A percentile compares a stretch with the other conserved stretches of the same genome.
phyloP scores from a whole-genome alignment of 2,888 invertebrate species.

The Bhutanitis thaidina region DNA sequence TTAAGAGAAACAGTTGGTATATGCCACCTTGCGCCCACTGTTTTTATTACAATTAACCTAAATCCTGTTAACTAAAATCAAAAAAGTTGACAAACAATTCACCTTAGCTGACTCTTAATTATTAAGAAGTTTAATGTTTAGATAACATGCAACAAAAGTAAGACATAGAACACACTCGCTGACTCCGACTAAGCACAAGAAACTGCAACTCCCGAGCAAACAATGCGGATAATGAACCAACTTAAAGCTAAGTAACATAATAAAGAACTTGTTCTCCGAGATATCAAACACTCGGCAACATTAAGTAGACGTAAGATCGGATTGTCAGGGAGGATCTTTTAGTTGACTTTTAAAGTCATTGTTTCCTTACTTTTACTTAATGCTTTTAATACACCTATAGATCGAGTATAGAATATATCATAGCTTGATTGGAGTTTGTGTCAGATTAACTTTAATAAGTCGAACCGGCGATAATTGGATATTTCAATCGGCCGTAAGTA shows the following conservation, averaged over 20 bases:
- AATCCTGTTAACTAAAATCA: too few species aligned
- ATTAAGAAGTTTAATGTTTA: background rate
- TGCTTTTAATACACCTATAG: too few species aligned
- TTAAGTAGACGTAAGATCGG: background rate
- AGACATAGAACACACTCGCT: background rate
- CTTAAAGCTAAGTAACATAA: slow-evolving; percentile 17
- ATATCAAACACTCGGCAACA: slow-evolving; percentile 8
- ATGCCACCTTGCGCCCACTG: too few species aligned
- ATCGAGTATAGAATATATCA: too few species aligned
- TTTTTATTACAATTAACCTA: too few species aligned
- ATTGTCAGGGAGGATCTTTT: background rate
- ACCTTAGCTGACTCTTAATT: background rate
- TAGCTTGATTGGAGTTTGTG: too few species aligned
- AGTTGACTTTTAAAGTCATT: background rate
- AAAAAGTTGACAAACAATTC: too few species aligned
- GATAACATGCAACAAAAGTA: slow-evolving; percentile 2
- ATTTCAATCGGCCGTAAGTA: too few species aligned
- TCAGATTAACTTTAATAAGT: too few species aligned
- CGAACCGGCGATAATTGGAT: too few species aligned
- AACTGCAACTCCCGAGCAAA: slow-evolving; percentile 8
- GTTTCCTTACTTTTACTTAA: background rate
- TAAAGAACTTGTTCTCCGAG: slow-evolving; percentile 4
- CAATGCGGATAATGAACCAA: slow-evolving; percentile 16
- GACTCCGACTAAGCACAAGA: background rate
- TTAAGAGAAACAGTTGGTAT: too few species aligned